These are phyloP conservation scores for Aphrocallistes beatrix DNA, from an alignment of 37 sponge, comb jelly and placozoan species.

Conservation along the genomic window DNA sequence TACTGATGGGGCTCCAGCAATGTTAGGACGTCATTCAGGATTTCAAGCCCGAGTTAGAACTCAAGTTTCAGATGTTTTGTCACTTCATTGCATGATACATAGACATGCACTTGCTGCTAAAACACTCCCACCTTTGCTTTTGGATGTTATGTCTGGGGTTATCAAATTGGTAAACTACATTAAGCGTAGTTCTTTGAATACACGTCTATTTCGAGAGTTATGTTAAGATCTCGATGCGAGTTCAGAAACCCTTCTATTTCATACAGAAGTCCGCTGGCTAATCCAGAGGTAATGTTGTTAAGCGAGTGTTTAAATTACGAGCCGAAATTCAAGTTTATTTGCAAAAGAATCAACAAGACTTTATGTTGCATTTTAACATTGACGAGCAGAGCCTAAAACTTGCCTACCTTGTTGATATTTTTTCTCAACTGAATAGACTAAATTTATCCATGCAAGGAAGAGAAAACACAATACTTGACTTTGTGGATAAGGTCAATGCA, in stretches of 20 bases:
- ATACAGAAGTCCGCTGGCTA: constrained; percentile 1
- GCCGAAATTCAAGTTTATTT: neutral
- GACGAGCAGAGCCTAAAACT: neutral
- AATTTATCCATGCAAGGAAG: constrained; percentile 8
- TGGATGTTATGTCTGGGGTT: constrained; percentile 8
- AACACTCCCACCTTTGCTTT: neutral
- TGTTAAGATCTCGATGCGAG: neutral
- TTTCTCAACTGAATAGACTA: neutral
- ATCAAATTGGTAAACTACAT: neutral
- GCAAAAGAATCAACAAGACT: neutral
- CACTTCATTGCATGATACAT: constrained; percentile 16
- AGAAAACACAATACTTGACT: neutral
- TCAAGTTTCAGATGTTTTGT: constrained; percentile 1
- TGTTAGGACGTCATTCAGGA: neutral
- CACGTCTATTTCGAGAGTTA: constrained; percentile 2
- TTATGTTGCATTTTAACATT: neutral
- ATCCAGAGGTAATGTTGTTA: neutral
- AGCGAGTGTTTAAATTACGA: constrained; percentile 1
- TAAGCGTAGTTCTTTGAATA: neutral
- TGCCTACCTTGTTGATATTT: neutral
- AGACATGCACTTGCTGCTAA: constrained; percentile 9
- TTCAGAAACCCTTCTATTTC: constrained; percentile 18
- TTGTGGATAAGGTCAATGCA: constrained; percentile 17
- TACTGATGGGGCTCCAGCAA: constrained; percentile 19
- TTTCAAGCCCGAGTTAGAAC: constrained; percentile 9